Evolutionary conservation across 2,888 invertebrate species (phyloP).

Genomic region (Hoplodrina blanda): DNA sequence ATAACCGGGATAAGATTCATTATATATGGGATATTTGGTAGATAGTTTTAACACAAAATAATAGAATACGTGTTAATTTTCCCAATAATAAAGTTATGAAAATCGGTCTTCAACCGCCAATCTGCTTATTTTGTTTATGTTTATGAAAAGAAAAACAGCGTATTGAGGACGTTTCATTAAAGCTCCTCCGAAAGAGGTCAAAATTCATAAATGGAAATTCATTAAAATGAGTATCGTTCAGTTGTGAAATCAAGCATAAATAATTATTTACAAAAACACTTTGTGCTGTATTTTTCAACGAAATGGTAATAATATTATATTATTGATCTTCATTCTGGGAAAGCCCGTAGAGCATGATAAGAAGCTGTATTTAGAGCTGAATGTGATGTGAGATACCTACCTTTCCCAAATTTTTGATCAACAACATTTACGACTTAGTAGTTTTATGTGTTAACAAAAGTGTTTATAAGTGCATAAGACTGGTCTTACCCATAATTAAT

Average conservation of each 20-base stretch:
- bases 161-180: no score
- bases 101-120: no score
- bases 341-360: neutral
- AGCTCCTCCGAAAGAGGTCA: no score
- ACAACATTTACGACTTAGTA: neutral
- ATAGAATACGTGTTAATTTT: no score
- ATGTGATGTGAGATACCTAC: no score
- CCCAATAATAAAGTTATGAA: no score
- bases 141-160: no score
- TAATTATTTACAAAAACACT: neutral
- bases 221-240: neutral
- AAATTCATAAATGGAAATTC: neutral
- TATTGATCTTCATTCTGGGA: neutral
- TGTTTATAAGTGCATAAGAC: neutral
- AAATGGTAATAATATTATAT: neutral
- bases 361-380: no score
- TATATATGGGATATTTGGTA: no score
- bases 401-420: neutral
- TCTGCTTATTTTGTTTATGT: no score
- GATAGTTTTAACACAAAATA: no score
- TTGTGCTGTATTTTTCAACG: neutral
- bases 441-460: neutral
- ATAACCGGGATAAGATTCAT: neutral
- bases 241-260: neutral
- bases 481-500: conserved; percentile 20